These are phyloP conservation scores for Spea hammondii DNA, from an alignment of 2,797 vertebrate species.

Conservation along the genomic window DNA sequence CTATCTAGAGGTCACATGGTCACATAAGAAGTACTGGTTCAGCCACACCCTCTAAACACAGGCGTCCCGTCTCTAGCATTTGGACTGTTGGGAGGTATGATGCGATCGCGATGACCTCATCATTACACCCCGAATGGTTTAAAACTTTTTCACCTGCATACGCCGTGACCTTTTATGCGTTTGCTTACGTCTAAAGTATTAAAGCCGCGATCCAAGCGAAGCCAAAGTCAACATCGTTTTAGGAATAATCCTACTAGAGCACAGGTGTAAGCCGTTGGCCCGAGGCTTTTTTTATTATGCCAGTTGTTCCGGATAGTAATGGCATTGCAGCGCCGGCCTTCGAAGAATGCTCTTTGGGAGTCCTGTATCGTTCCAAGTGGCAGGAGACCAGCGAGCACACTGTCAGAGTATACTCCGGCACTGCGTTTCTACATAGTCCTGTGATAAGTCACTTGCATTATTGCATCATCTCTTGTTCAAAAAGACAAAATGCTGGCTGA, in stretches of 20 bases:
- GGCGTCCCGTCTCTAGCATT: no score
- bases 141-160: no score
- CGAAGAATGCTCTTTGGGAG: slow-evolving; percentile 2
- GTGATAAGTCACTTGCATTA: neutral
- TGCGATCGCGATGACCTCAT: no score
- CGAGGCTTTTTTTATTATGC: neutral
- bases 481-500: no score
- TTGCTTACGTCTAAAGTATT: no score
- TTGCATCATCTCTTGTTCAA: neutral
- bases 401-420: neutral
- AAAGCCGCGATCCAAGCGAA: no score
- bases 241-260: neutral
- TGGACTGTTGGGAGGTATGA: no score
- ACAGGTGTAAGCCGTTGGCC: neutral
- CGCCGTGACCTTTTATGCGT: no score
- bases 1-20: no score
- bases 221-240: neutral
- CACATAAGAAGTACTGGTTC: no score
- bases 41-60: no score
- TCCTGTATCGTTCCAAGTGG: neutral
- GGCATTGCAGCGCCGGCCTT: neutral
- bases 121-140: no score
- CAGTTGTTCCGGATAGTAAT: neutral
- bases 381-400: neutral
- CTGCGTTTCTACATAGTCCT: neutral